These are phyloP conservation scores for Zelostemma sp. DNA, from an alignment of 1,140 invertebrate species.

Conservation along the genomic window DNA sequence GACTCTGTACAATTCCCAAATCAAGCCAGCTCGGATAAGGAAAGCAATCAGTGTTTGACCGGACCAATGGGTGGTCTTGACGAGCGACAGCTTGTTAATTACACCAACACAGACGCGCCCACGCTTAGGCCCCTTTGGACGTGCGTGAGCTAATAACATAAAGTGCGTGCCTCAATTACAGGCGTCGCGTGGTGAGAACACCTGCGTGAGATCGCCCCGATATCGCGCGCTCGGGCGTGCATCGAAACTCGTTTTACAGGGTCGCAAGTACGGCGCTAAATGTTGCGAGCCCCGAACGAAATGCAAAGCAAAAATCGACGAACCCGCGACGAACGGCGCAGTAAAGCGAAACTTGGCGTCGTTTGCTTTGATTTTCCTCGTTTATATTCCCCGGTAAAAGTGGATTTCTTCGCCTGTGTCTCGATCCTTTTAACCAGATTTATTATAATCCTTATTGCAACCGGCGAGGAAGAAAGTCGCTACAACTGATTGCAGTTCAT, in stretches of 20 bases:
- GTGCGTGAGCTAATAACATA: slow-evolving; percentile 24
- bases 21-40: slow-evolving; percentile 22
- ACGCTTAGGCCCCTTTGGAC: slow-evolving; percentile 9
- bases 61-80: slow-evolving; percentile 39
- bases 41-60: slow-evolving; percentile 36
- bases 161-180: slow-evolving; percentile 38
- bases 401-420: slow-evolving; percentile 35
- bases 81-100: slow-evolving; percentile 50
- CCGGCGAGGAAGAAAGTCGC: background rate
- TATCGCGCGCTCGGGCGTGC: slow-evolving; percentile 21
- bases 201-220: slow-evolving; percentile 43
- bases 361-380: slow-evolving; percentile 27
- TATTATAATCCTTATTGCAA: slow-evolving; percentile 28
- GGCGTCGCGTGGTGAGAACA: slow-evolving; percentile 39
- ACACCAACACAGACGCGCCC: slow-evolving; percentile 22
- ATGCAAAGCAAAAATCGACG: too few species aligned
- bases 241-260: slow-evolving; percentile 32
- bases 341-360: slow-evolving; percentile 13
- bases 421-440: slow-evolving; percentile 34
- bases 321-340: background rate
- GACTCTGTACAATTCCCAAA: slow-evolving; percentile 4
- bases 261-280: background rate
- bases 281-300: too few species aligned
- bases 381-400: slow-evolving; percentile 29
- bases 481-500: too few species aligned